These are phyloP conservation scores for Taxidea taxus DNA, from an alignment of 2,113 vertebrate genomes.

Conservation along the genomic window DNA sequence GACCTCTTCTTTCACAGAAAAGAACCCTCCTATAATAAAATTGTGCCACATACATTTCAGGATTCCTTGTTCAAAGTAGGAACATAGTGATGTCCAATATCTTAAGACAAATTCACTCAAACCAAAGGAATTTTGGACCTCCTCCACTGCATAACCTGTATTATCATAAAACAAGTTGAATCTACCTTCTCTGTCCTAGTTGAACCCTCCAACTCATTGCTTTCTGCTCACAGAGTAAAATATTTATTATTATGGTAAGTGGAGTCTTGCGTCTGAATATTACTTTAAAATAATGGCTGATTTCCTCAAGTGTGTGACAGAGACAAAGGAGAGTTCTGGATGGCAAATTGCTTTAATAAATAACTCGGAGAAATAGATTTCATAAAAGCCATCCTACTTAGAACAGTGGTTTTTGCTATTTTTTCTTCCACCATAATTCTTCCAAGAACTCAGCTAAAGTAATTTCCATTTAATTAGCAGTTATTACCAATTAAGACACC, in stretches of 20 bases:
- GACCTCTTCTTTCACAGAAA: neutral
- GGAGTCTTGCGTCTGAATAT: neutral
- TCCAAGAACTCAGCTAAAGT: neutral
- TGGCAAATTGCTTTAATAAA: conserved; percentile 1
- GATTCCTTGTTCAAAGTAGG: neutral
- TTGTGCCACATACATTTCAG: neutral
- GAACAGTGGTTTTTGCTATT: neutral
- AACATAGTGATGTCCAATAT: neutral
- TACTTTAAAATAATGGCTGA: neutral
- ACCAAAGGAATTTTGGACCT: neutral
- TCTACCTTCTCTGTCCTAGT: neutral
- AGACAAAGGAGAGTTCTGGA: neutral
- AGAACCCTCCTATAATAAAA: neutral
- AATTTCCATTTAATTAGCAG: neutral
- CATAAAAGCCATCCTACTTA: neutral
- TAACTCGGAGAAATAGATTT: neutral
- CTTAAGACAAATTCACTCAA: neutral
- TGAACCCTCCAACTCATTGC: neutral
- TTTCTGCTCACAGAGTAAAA: neutral
- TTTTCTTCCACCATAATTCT: neutral
- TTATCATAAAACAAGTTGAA: neutral
- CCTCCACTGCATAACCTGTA: neutral
- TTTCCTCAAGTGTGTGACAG: neutral
- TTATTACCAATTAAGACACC: neutral
- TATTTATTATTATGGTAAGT: neutral